These are phyloP conservation scores for Sander lucioperca DNA, from an alignment of 2,113 vertebrate genomes.

Conservation along the genomic window DNA sequence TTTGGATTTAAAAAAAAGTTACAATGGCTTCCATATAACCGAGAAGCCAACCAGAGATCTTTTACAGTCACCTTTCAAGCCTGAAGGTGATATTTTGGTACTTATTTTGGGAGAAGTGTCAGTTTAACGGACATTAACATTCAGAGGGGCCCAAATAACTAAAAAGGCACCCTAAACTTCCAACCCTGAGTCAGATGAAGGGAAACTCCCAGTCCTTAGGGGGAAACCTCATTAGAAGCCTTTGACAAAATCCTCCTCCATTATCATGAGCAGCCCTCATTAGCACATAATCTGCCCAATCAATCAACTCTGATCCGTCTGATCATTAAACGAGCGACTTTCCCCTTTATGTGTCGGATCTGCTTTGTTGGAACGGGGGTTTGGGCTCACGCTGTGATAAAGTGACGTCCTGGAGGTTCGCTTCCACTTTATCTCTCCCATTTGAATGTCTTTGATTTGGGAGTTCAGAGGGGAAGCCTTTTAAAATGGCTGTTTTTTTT, in stretches of 20 bases:
- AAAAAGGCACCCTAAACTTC: not conserved
- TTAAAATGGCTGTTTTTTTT: not conserved
- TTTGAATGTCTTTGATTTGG: constrained; percentile 29
- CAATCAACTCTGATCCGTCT: constrained; percentile 16
- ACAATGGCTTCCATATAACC: too few relatives aligned
- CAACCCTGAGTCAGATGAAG: not conserved
- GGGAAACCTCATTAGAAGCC: constrained; percentile 2
- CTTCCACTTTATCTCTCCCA: constrained; percentile 18
- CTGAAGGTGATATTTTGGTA: not conserved
- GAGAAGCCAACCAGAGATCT: not conserved
- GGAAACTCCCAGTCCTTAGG: not conserved
- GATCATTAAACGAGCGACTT: constrained; percentile 16
- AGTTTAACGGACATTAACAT: not conserved
- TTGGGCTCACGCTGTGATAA: not conserved
- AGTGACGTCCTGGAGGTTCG: not conserved
- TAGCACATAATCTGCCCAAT: constrained; percentile 20
- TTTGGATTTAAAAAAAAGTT: too few relatives aligned
- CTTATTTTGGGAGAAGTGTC: not conserved
- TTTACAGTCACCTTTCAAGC: not conserved
- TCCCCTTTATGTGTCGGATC: not conserved
- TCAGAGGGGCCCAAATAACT: not conserved
- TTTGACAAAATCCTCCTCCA: not conserved
- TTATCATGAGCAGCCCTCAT: constrained; percentile 29
- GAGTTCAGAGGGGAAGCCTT: not conserved
- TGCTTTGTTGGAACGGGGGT: not conserved